Evolutionary conservation across 2,797 vertebrate genomes (phyloP).

Genomic region (Sebastes diploproa): DNA sequence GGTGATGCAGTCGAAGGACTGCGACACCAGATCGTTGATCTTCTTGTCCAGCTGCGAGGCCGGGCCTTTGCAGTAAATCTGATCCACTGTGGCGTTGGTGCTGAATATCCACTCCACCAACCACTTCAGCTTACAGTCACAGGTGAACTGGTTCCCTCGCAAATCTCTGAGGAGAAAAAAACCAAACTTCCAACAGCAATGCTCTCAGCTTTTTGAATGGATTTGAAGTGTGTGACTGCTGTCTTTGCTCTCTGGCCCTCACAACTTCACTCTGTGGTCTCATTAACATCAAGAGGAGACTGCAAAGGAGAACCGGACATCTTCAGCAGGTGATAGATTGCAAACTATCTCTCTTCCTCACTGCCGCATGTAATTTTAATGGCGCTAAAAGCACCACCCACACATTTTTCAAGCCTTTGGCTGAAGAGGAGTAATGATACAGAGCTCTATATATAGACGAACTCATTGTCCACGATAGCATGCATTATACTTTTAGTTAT

Average conservation of each 20-base stretch:
- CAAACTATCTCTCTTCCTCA: slow-evolving; percentile 29
- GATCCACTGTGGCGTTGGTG: slow-evolving; percentile 95
- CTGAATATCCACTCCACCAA: slow-evolving; percentile 94
- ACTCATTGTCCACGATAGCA: slow-evolving; percentile 26
- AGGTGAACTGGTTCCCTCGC: slow-evolving; percentile 93
- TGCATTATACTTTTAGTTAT: slow-evolving; percentile 3
- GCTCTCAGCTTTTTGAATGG: not conserved
- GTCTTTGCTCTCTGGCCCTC: slow-evolving; percentile 14
- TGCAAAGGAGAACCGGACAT: slow-evolving; percentile 7
- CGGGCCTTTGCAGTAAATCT: slow-evolving; percentile 93
- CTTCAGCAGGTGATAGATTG: slow-evolving; percentile 50
- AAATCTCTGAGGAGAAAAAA: slow-evolving; percentile 84
- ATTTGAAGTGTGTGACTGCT: not conserved
- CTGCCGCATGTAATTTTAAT: slow-evolving; percentile 69
- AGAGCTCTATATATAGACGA: slow-evolving; percentile 62
- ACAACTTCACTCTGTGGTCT: slow-evolving; percentile 18
- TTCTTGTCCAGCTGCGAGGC: slow-evolving; percentile 88
- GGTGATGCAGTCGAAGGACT: slow-evolving; percentile 96
- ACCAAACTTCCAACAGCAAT: not conserved
- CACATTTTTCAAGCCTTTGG: slow-evolving; percentile 62
- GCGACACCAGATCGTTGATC: slow-evolving; percentile 89
- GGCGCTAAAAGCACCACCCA: slow-evolving; percentile 66
- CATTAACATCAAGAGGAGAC: slow-evolving; percentile 31
- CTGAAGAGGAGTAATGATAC: slow-evolving; percentile 63
- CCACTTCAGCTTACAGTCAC: slow-evolving; percentile 98